phyloP scores from a whole-genome alignment of 1,140 invertebrate species.

The Forficula auricularia region DNA sequence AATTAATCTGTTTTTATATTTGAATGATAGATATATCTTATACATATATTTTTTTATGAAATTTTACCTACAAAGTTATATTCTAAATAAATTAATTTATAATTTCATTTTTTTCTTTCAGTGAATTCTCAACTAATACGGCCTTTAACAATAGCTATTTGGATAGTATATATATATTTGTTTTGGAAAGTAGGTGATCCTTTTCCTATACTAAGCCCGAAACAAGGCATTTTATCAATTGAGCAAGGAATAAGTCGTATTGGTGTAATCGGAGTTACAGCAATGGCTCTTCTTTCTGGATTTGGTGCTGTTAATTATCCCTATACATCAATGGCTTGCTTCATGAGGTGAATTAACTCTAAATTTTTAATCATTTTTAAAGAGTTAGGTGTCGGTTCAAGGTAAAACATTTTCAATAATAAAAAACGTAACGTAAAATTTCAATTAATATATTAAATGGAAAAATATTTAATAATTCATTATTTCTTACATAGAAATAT shows the following conservation, averaged over 20 bases:
- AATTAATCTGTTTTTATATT: too few species aligned
- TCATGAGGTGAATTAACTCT: constrained; percentile 69
- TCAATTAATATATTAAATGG: too few species aligned
- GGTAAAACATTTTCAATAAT: too few species aligned
- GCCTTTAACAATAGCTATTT: constrained; percentile 64
- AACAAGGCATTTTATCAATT: constrained; percentile 84
- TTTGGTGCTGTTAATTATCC: constrained; percentile 99
- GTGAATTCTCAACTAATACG: constrained; percentile 63
- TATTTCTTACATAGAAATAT: too few species aligned
- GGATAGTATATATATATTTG: constrained; percentile 84
- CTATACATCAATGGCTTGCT: constrained; percentile 97
- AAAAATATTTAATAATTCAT: too few species aligned
- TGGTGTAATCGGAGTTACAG: constrained; percentile 95
- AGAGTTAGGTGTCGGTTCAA: too few species aligned
- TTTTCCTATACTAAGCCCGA: constrained; percentile 89
- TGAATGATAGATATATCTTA: too few species aligned
- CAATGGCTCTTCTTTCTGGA: constrained; percentile 96
- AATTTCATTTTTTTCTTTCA: constrained; percentile 29
- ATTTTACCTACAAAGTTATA: too few species aligned
- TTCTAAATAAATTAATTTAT: background rate
- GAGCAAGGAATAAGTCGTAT: constrained; percentile 92
- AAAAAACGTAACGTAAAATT: too few species aligned
- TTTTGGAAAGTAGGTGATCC: constrained; percentile 99
- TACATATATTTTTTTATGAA: too few species aligned
- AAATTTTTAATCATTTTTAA: too few species aligned